These are phyloP conservation scores for Lophius americanus DNA, from an alignment of 2,797 vertebrate species.

Conservation along the genomic window DNA sequence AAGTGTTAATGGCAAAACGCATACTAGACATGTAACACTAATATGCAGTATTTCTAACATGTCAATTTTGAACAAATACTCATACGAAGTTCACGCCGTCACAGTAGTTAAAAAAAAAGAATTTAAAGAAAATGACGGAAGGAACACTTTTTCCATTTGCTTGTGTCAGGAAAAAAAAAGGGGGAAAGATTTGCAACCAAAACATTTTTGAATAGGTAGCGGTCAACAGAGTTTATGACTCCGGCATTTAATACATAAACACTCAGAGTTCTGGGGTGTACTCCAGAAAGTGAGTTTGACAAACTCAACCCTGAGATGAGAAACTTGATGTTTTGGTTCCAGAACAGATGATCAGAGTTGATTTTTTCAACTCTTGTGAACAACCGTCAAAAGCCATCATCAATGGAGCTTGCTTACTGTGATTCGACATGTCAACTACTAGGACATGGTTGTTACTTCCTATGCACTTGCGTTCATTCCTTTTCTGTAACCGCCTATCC, in stretches of 20 bases:
- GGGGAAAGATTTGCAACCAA: neutral
- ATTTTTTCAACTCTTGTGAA: too few species aligned
- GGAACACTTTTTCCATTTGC: slow-evolving; percentile 63
- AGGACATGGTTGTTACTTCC: too few species aligned
- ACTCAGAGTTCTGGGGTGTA: neutral
- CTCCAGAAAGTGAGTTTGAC: too few species aligned
- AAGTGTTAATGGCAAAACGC: slow-evolving; percentile 69
- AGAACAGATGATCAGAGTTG: too few species aligned
- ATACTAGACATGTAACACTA: slow-evolving; percentile 73
- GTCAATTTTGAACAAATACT: slow-evolving; percentile 73
- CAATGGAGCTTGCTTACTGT: too few species aligned
- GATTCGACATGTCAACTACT: too few species aligned
- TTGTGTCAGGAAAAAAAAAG: slow-evolving; percentile 49
- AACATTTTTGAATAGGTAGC: neutral
- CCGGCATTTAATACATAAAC: neutral
- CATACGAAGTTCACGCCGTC: slow-evolving; percentile 72
- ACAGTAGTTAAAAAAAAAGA: slow-evolving; percentile 38
- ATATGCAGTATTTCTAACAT: slow-evolving; percentile 73
- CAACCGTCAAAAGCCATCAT: too few species aligned
- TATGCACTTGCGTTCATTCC: too few species aligned
- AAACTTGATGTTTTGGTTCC: too few species aligned
- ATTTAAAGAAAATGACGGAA: slow-evolving; percentile 9
- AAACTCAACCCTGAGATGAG: too few species aligned
- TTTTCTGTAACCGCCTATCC: too few species aligned
- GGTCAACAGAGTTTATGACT: neutral